Percentiles rank a stretch among this genome's conserved stretches.
Conservation (phyloP, 2,113 vertebrate genomes). For the Solenodon paradoxus region DNA sequence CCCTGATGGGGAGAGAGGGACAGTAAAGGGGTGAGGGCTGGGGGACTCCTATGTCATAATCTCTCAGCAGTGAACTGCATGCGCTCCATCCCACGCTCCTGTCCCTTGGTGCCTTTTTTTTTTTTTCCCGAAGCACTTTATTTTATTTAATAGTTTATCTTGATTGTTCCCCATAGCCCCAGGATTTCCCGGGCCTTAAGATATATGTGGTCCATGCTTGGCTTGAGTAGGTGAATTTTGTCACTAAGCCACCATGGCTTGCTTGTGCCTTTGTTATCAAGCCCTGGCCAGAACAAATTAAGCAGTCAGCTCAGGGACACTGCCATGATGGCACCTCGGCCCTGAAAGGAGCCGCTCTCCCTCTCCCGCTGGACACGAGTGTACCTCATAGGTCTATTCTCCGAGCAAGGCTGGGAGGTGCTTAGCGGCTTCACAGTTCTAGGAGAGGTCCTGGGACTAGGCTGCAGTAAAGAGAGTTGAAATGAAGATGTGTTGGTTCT, state of each 20-base stretch:
- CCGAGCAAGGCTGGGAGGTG: background rate
- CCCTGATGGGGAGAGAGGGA: too few species aligned
- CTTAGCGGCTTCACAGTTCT: background rate
- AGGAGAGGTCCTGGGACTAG: background rate
- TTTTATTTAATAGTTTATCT: too few species aligned
- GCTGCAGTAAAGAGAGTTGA: background rate
- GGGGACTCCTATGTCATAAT: background rate
- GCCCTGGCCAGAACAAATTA: background rate
- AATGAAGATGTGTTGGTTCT: background rate
- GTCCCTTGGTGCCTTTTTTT: too few species aligned
- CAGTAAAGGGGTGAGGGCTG: background rate
- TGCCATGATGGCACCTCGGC: too few species aligned
- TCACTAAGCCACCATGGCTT: too few species aligned
- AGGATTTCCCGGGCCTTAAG: too few species aligned
- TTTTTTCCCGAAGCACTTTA: too few species aligned
- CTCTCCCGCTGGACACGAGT: too few species aligned
- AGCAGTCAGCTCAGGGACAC: background rate
- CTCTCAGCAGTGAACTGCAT: background rate
- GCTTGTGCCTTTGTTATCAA: background rate
- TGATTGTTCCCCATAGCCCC: too few species aligned
- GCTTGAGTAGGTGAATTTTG: too few species aligned
- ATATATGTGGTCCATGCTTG: too few species aligned
- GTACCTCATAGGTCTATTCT: background rate
- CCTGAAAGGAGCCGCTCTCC: too few species aligned
- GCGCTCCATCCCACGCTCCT: accelerated